Base-by-base conservation (phyloP, 23 tunicate genomes). In the Pegea sp. region DNA sequence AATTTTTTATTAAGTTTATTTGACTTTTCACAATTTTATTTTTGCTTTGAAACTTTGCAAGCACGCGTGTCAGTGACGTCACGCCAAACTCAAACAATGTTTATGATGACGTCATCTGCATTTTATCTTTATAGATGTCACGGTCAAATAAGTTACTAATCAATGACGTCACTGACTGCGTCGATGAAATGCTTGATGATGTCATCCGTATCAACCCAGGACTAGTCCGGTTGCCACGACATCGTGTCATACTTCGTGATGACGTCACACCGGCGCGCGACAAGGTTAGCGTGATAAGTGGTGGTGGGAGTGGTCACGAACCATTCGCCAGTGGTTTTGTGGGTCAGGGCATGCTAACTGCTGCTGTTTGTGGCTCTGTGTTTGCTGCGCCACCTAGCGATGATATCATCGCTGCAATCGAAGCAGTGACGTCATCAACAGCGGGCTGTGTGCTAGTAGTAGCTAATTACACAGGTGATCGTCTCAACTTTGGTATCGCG, bases 221-320 rank as follows among this genome's bases (percentile, higher is more conserved):
- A 6, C 58, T 31, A 28, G 57, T 56, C 19, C 58, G 64, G n/a
- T 51, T 84, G 18, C 20, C 61, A 56, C 79, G 95, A 11, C 84
- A 84, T 63, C 71, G 81, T 8, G 95, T 84, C n/a, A 58, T 84
- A 11, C 33, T 84, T 13, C 74, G 95, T 5, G 76, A 67, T 60
- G 95, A 74, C 52, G 77, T 52, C n/a, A 70, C 69, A 2, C n/a
- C n/a, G n/a, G n/a, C n/a, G n/a, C n/a, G n/a, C n/a, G n/a, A n/a
- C n/a, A n/a, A n/a, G n/a, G 90, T 77, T 48, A 28, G 67, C 7
- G 34, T 79, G 11, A 74, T 91, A 22, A 64, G 86, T 67, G 99
- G 99, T 38, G 99, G 99, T 0, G 99, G 99, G 3, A 72, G 86
- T 25, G 99, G 99, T 6, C 99, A 91, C 64, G 99, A 91, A 50